These are phyloP conservation scores for Falco biarmicus DNA, from an alignment of 2,797 vertebrate species.

Conservation along the genomic window DNA sequence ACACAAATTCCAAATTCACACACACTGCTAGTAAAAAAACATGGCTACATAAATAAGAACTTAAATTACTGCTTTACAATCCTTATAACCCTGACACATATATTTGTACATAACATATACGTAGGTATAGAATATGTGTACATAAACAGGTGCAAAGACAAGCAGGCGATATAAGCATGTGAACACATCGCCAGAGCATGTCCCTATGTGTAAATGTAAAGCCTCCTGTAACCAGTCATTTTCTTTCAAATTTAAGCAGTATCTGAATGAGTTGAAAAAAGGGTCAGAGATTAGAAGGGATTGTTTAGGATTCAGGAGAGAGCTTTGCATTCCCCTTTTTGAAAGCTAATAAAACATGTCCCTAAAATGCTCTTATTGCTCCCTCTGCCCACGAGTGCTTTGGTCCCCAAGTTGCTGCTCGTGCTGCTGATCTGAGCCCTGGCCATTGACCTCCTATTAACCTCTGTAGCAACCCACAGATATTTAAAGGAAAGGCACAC, in stretches of 20 bases:
- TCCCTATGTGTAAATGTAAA: not conserved
- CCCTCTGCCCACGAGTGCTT: not conserved
- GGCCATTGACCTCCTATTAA: not conserved
- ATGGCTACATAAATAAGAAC: not conserved
- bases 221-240: not conserved
- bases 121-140: not conserved
- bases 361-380: not conserved
- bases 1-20: not conserved
- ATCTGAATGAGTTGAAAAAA: not conserved
- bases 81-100: not conserved
- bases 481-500: not conserved
- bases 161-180: not conserved
- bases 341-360: not conserved
- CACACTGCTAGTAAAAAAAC: not conserved
- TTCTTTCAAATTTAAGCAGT: not conserved
- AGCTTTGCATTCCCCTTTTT: not conserved
- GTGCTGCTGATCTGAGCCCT: not conserved
- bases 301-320: not conserved
- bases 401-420: not conserved
- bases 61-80: not conserved
- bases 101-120: not conserved
- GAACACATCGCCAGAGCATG: not conserved
- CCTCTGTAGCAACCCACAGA: not conserved
- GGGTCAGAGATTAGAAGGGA: not conserved
- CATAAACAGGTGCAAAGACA: not conserved